phyloP scores from a whole-genome alignment of 2,888 invertebrate species.

The Omphaloscelis lunosa region DNA sequence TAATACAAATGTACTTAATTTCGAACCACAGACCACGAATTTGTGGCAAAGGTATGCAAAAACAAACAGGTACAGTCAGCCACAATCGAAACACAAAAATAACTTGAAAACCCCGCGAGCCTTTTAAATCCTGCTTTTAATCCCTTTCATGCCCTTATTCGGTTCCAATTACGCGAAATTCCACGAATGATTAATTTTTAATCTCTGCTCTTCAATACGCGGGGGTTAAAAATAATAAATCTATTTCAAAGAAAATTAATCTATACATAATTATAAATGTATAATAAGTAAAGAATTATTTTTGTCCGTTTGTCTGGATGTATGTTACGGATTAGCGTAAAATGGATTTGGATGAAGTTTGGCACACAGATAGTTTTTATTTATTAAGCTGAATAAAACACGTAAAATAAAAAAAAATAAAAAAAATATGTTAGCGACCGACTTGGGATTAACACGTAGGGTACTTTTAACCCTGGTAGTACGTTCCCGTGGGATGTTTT shows the following conservation, averaged over 20 bases:
- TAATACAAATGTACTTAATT: slow-evolving; percentile 56
- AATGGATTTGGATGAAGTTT: too few species aligned
- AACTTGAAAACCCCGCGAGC: slow-evolving; percentile 61
- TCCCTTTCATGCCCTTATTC: slow-evolving; percentile 71
- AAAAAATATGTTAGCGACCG: too few species aligned
- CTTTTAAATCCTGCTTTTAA: slow-evolving; percentile 65
- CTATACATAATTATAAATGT: slow-evolving; percentile 2
- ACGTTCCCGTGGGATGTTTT: too few species aligned
- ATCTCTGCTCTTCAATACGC: slow-evolving; percentile 62
- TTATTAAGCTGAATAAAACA: too few species aligned
- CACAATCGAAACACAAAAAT: slow-evolving; percentile 64
- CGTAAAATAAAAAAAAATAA: too few species aligned
- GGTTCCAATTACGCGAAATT: slow-evolving; percentile 73
- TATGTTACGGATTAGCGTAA: too few species aligned
- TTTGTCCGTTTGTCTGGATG: too few species aligned
- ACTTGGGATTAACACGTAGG: too few species aligned
- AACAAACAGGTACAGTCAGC: slow-evolving; percentile 38
- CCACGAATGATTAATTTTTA: slow-evolving; percentile 72
- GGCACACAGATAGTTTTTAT: too few species aligned
- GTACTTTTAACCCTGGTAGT: too few species aligned
- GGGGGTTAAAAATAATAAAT: slow-evolving; percentile 52
- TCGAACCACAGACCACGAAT: slow-evolving; percentile 44
- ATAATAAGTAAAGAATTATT: too few species aligned
- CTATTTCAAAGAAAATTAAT: slow-evolving; percentile 45
- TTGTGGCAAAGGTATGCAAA: slow-evolving; percentile 34